Conservation (phyloP, 2,888 invertebrate species). For the Platerodrilus igneus region DNA sequence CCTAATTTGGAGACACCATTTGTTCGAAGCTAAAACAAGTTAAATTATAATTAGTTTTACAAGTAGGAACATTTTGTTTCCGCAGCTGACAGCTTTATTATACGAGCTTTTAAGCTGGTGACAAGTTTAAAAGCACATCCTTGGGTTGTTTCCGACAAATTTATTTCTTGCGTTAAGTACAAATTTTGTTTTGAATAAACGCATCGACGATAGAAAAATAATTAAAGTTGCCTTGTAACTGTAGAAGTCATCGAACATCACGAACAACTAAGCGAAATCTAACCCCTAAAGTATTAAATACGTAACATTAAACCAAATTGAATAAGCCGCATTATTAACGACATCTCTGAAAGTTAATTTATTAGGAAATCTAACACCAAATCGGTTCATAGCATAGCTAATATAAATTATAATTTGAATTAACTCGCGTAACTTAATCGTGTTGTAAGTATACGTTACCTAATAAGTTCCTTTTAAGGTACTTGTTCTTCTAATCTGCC, state of each 20-base stretch:
- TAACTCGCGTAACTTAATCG: constrained; percentile 20
- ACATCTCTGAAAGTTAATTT: constrained; percentile 33
- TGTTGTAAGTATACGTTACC: constrained; percentile 17
- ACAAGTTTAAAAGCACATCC: constrained; percentile 28
- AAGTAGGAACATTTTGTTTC: constrained; percentile 33
- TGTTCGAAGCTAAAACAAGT: constrained; percentile 32
- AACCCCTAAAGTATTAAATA: constrained; percentile 30
- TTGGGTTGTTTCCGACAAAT: constrained; percentile 12
- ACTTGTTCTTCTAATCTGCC: no score
- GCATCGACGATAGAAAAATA: no score
- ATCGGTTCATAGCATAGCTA: constrained; percentile 25
- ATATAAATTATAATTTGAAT: constrained; percentile 31
- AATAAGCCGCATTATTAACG: constrained; percentile 32
- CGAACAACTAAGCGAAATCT: constrained; percentile 9
- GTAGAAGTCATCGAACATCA: no score
- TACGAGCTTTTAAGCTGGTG: constrained; percentile 25
- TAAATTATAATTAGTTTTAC: constrained; percentile 36
- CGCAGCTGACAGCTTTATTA: constrained; percentile 34
- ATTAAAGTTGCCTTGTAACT: no score
- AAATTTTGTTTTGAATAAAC: no score
- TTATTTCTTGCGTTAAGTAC: no score
- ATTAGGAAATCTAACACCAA: constrained; percentile 32
- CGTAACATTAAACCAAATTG: constrained; percentile 30
- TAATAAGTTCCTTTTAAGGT: constrained; percentile 1
- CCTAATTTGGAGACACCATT: constrained; percentile 39